These are phyloP conservation scores for Melanostigma gelatinosum DNA, from an alignment of 2,113 vertebrate genomes.

Conservation along the genomic window DNA sequence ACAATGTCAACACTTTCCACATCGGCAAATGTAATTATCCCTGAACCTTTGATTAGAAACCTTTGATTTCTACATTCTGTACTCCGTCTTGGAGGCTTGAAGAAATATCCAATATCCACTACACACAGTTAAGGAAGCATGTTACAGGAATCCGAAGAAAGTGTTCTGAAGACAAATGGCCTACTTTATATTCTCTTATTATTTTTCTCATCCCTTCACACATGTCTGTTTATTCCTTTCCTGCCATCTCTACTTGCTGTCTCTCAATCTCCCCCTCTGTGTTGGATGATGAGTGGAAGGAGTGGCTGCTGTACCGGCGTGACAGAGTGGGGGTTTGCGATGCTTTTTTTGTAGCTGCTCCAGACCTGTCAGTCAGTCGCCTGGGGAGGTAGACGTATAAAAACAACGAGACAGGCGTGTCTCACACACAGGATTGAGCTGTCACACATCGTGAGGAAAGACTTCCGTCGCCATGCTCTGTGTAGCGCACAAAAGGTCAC, in stretches of 20 bases:
- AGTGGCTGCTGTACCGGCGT: constrained; percentile 42
- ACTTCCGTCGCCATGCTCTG: constrained; percentile 52
- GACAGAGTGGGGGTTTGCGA: constrained; percentile 43
- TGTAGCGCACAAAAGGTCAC: constrained; percentile 16
- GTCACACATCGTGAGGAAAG: constrained; percentile 62
- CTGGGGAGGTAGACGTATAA: constrained; percentile 47
- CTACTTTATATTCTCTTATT: constrained; percentile 9
- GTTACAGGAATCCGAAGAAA: constrained; percentile 7
- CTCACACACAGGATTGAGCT: constrained; percentile 68
- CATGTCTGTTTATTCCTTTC: not conserved
- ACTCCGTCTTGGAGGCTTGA: not conserved
- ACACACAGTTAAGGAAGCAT: not conserved
- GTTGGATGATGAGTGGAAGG: constrained; percentile 42
- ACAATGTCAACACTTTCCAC: not conserved
- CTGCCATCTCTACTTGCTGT: constrained; percentile 15
- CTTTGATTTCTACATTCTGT: not conserved
- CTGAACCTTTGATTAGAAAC: constrained; percentile 3
- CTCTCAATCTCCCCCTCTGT: constrained; percentile 39
- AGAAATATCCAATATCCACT: not conserved
- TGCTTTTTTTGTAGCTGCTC: constrained; percentile 39
- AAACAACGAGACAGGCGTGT: constrained; percentile 60
- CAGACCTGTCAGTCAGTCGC: constrained; percentile 62
- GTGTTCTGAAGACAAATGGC: constrained; percentile 33
- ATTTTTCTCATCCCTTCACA: constrained; percentile 1
- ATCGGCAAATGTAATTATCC: not conserved